These are phyloP conservation scores for Tor tambroides DNA, from an alignment of 2,113 vertebrate genomes.

Conservation along the genomic window DNA sequence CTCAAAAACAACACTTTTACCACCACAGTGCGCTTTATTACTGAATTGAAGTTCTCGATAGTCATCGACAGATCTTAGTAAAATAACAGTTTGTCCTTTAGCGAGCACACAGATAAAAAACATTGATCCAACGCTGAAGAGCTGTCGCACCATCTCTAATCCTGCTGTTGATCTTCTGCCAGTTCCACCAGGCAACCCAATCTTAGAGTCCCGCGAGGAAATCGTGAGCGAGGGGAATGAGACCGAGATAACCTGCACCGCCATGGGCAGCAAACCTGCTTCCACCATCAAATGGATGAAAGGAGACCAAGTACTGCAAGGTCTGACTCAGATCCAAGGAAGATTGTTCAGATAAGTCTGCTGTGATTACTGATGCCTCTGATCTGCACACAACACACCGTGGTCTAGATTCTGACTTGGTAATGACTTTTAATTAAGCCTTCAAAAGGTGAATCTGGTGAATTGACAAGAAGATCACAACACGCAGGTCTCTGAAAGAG, in stretches of 20 bases:
- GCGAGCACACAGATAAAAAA: constrained; percentile 40
- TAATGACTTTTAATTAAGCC: constrained; percentile 46
- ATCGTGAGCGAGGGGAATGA: constrained; percentile 92
- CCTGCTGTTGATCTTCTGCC: constrained; percentile 54
- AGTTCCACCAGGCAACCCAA: constrained; percentile 93
- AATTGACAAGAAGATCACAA: constrained; percentile 16
- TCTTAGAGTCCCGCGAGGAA: constrained; percentile 93
- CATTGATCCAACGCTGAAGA: constrained; percentile 40
- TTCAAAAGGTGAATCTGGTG: constrained; percentile 31
- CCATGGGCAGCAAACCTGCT: constrained; percentile 94
- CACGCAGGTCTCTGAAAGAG: background rate
- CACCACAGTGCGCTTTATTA: background rate
- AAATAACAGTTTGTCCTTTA: constrained; percentile 48
- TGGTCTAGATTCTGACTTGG: constrained; percentile 8
- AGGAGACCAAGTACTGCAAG: constrained; percentile 90
- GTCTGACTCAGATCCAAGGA: constrained; percentile 67
- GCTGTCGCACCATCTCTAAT: constrained; percentile 47
- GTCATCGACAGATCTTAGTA: constrained; percentile 33
- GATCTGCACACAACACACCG: background rate
- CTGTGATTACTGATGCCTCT: constrained; percentile 7
- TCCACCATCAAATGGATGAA: constrained; percentile 96
- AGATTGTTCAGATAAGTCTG: constrained; percentile 16
- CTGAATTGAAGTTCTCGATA: background rate
- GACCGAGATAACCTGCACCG: constrained; percentile 95
- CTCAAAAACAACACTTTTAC: background rate